These are phyloP conservation scores for Bos indicus DNA, from an alignment of 2,113 vertebrate species.

Conservation along the genomic window DNA sequence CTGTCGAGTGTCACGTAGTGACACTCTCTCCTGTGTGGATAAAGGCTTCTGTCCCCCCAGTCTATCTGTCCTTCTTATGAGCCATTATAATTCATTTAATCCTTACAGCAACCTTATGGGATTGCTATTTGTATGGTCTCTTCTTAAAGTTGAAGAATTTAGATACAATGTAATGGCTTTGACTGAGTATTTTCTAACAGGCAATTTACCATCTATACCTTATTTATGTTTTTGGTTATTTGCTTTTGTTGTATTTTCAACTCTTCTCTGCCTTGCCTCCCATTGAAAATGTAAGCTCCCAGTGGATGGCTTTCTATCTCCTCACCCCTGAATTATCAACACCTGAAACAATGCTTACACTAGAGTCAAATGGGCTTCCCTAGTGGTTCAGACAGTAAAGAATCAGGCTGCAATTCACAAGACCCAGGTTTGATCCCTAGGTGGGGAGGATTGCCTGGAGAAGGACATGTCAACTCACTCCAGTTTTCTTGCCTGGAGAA, in stretches of 20 bases:
- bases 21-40: neutral
- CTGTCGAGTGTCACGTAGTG: neutral
- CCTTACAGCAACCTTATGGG: too few relatives aligned
- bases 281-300: neutral
- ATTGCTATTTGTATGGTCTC: neutral
- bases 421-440: neutral
- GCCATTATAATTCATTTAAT: neutral
- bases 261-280: neutral
- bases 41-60: neutral
- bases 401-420: neutral
- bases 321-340: neutral
- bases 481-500: neutral
- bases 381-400: neutral
- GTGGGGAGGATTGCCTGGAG: neutral
- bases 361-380: neutral
- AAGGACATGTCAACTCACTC: neutral
- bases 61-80: neutral
- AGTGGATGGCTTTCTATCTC: neutral
- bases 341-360: rapidly evolving
- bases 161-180: neutral
- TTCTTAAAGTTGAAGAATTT: neutral
- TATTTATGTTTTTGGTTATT: neutral
- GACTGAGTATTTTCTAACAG: neutral
- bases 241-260: neutral
- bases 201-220: neutral